Base-by-base conservation (phyloP, 2,888 invertebrate species). In the Drosophila neonasuta region DNA sequence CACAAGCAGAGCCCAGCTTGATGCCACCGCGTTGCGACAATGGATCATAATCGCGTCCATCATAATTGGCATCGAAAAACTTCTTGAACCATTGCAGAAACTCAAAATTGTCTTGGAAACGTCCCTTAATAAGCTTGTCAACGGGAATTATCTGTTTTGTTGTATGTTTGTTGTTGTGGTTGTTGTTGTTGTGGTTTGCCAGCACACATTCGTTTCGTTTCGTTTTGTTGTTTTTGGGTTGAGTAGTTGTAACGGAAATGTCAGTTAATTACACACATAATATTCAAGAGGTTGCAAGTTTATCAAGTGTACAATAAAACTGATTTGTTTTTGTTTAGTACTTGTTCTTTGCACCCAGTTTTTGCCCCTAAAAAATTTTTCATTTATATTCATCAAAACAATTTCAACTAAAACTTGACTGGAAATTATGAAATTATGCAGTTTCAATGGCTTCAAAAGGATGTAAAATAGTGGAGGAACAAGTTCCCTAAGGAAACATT, bases 61-160 rank as follows among this genome's bases (percentile, higher is more conserved):
- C 98, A 92, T 99, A 99, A 93, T 99, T 99, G 83, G 99, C 99
- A 93, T 99, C 99, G 92, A 99, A 99, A 93, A 99, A 99, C 92
- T 99, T 99, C 94, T 99, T 99, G 94, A 99, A 99, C 99, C 99
- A 99, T 93, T 99, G 99, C 88, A 99, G 95, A 93, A 99, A 99
- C 93, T 99, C 99, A 94, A 99, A 99, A 93, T 99, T 99, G 93
- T 99, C 99, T 94, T 99, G 99, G 93, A 99, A 99, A 90, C 98
- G 95, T 90, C 98, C 99, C 92, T 99, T 99, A 91, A 99, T 97
- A 93, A 99, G 94, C 93, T 96, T 97, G 93, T 99, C 99, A 92
- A 99, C 98, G 80, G 99, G 98, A 92, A 99, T 98, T 90, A 99
- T 97, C 99, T 99, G 79, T 94, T 20, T 93, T 89, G 72, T 72